Evolutionary conservation across 2,797 vertebrate genomes (phyloP).

Genomic region (Cirrhinus molitorella): DNA sequence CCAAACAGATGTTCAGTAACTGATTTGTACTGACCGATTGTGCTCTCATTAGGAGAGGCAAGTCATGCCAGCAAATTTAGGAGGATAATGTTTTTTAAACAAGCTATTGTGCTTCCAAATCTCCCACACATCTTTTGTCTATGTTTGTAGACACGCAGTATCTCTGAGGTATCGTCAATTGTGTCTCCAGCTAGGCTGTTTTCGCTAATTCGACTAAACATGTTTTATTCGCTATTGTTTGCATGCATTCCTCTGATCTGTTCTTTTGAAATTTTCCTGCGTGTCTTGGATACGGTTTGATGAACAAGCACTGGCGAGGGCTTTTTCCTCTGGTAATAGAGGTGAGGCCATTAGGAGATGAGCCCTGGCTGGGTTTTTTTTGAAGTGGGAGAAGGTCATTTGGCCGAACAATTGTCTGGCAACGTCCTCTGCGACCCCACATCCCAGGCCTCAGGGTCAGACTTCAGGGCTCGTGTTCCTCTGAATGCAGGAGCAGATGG

Average conservation of each 20-base stretch:
- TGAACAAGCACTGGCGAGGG: constrained; percentile 9
- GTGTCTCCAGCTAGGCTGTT: constrained; percentile 19
- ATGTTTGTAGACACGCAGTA: background rate
- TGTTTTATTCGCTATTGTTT: constrained; percentile 6
- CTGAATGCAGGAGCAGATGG: constrained; percentile 80
- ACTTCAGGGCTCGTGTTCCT: constrained; percentile 53
- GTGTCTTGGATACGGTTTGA: constrained; percentile 40
- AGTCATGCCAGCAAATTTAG: constrained; percentile 1
- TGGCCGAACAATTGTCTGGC: constrained; percentile 63
- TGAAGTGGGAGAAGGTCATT: constrained; percentile 71
- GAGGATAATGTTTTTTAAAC: constrained; percentile 22
- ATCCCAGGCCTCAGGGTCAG: constrained; percentile 66
- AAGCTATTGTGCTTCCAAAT: constrained; percentile 30
- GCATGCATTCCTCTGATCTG: background rate
- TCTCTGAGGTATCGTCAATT: constrained; percentile 8
- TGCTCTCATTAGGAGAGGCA: constrained; percentile 16
- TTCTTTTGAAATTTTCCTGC: constrained; percentile 27
- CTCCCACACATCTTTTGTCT: constrained; percentile 7
- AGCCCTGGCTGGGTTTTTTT: constrained; percentile 68
- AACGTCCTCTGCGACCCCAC: constrained; percentile 58
- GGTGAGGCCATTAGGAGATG: constrained; percentile 40
- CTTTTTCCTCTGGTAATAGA: constrained; percentile 62
- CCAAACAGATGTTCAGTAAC: constrained; percentile 47
- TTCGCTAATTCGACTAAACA: background rate
- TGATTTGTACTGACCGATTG: constrained; percentile 17